phyloP scores from a whole-genome alignment of 2,888 invertebrate genomes.

The Nemurella pictetii region DNA sequence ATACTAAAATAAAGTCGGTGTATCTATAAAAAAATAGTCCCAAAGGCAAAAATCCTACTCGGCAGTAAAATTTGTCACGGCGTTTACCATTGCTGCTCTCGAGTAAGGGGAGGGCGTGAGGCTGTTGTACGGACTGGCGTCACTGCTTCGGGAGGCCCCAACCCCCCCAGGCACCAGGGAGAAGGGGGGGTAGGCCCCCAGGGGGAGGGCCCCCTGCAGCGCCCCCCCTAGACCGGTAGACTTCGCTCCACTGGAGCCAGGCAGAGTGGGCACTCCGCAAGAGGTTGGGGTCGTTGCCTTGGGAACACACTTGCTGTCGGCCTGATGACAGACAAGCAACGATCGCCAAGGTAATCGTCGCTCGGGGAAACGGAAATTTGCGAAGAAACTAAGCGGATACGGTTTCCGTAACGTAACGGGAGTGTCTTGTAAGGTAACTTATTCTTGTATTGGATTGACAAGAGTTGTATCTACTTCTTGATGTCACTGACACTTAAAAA shows the following conservation, averaged over 20 bases:
- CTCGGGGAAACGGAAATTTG: too few relatives aligned
- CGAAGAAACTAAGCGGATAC: too few relatives aligned
- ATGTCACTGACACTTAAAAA: too few relatives aligned
- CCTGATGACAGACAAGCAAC: slow-evolving; percentile 46
- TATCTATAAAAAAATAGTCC: too few relatives aligned
- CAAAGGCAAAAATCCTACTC: too few relatives aligned
- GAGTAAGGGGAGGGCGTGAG: slow-evolving; percentile 52
- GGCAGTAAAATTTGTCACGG: too few relatives aligned
- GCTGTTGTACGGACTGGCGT: slow-evolving; percentile 52
- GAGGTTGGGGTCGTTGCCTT: slow-evolving; percentile 57
- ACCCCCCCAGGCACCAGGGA: slow-evolving; percentile 41
- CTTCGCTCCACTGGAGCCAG: slow-evolving; percentile 42
- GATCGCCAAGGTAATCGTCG: not conserved
- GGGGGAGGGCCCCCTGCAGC: slow-evolving; percentile 43
- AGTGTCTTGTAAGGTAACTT: too few relatives aligned
- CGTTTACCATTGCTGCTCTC: slow-evolving; percentile 49
- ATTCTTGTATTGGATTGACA: too few relatives aligned
- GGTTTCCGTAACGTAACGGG: too few relatives aligned
- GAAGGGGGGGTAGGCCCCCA: slow-evolving; percentile 43
- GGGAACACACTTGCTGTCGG: slow-evolving; percentile 55
- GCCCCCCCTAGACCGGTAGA: slow-evolving; percentile 35
- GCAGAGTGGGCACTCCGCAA: slow-evolving; percentile 42
- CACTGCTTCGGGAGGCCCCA: slow-evolving; percentile 46
- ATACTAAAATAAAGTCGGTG: too few relatives aligned
- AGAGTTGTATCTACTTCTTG: too few relatives aligned